Evolutionary conservation across 2,113 vertebrate genomes (phyloP), one percentile per base, ranked within the genome.

Genomic region (Crypturellus undulatus): DNA sequence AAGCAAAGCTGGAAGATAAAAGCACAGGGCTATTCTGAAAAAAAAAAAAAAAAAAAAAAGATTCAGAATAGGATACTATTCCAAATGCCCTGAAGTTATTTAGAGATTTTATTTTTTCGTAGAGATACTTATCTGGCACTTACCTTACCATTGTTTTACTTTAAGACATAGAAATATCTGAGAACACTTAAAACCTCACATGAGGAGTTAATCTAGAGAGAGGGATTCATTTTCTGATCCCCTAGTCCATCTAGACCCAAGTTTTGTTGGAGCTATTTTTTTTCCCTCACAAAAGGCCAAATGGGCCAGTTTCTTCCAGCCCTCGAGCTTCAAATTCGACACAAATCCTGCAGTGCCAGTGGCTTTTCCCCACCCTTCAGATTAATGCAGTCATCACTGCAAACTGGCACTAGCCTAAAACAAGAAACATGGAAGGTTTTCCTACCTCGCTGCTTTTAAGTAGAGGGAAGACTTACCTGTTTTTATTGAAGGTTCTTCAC

Each of bases 361-460:
- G 43, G 65, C 12, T 36, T 12, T 75, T 25, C 0, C 8, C 42
- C 12, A 43, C 0, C 9, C 20, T 19, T 4, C 28, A 36, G 49
- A 60, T 12, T 60, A 51, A 62, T 21, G 34, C 18, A 75, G 11
- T 47, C 76, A 68, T 26, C 11, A 32, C 5, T 79, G n/a, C 20
- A 75, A 75, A 83, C 49, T 69, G 42, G 47, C 54, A 70, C 75
- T 84, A 79, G 43, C 49, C 38, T 52, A 75, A 51, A 59, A 17
- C 7, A 42, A 60, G 43, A 56, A 30, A 54, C 6, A 4, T 54
- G 73, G 21, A 47, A 70, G 20, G n/a, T 38, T 70, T 69, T 64
- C 36, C 42, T 16, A 59, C 18, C 20, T 12, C 32, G 7, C 12
- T 62, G 14, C 49, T 34, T 82, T 59, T 28, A 36, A 32, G 40